Percentiles rank a stretch among this genome's conserved stretches.
These are phyloP conservation scores for Nymphalis io DNA, from an alignment of 1,140 invertebrate genomes.

Conservation along the genomic window DNA sequence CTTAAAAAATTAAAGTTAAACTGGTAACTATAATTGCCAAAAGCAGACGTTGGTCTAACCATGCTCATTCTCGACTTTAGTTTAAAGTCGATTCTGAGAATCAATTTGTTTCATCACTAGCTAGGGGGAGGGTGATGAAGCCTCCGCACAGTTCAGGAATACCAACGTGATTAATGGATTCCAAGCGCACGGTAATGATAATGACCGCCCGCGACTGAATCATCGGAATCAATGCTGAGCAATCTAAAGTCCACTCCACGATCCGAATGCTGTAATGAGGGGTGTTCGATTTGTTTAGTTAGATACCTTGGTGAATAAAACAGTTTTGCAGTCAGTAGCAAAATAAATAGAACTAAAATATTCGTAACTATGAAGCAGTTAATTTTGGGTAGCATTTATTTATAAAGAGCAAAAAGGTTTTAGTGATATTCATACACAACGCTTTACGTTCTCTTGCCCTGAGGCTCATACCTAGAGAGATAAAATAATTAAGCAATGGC, in stretches of 20 bases:
- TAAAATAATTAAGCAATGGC: no score
- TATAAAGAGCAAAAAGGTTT: no score
- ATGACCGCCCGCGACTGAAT: constrained; percentile 66
- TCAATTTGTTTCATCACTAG: constrained; percentile 30
- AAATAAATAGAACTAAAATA: background rate
- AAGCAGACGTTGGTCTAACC: no score
- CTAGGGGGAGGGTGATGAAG: constrained; percentile 43
- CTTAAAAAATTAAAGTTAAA: no score
- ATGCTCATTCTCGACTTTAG: background rate
- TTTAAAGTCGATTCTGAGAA: constrained; percentile 14
- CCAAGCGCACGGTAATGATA: constrained; percentile 71
- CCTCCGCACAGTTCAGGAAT: constrained; percentile 59
- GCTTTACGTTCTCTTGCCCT: no score
- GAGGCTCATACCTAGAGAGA: no score
- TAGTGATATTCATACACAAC: no score
- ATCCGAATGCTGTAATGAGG: constrained; percentile 28
- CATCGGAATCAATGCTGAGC: constrained; percentile 62
- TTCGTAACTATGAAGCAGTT: background rate
- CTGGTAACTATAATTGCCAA: no score
- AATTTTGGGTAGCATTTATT: no score
- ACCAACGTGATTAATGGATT: constrained; percentile 77
- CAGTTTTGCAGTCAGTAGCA: background rate
- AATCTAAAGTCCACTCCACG: constrained; percentile 35
- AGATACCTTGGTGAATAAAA: constrained; percentile 8
- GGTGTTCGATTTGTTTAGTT: constrained; percentile 24